Evolutionary conservation across 1,140 invertebrate species (phyloP).

Genomic region (Theocolax elegans): DNA sequence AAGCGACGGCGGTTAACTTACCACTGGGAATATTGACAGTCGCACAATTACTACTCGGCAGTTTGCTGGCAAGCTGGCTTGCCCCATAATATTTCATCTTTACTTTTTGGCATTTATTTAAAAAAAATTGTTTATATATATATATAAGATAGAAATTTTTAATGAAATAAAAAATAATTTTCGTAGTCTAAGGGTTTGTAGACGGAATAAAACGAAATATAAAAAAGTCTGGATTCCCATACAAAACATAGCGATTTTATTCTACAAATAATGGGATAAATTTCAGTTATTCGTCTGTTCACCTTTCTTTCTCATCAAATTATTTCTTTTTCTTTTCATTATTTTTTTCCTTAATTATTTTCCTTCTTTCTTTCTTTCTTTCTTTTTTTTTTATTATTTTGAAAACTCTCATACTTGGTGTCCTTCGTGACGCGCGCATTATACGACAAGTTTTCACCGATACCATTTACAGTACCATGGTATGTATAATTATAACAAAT

Average conservation of each 20-base stretch:
- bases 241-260: conserved; percentile 69
- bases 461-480: conserved; percentile 31
- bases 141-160: conserved; percentile 13
- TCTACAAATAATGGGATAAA: conserved; percentile 67
- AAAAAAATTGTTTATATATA: background rate
- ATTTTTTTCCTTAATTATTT: conserved; percentile 51
- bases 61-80: conserved; percentile 61
- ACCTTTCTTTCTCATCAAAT: conserved; percentile 33
- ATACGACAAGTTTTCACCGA: conserved; percentile 28
- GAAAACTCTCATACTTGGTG: conserved; percentile 38
- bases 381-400: conserved; percentile 42
- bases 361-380: conserved; percentile 42
- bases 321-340: conserved; percentile 50
- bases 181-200: conserved; percentile 18
- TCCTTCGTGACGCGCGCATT: conserved; percentile 43
- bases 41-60: conserved; percentile 61
- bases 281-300: conserved; percentile 33
- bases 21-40: conserved; percentile 60
- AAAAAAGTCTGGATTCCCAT: conserved; percentile 55
- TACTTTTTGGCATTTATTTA: background rate
- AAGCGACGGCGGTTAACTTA: conserved; percentile 57
- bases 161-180: conserved; percentile 27
- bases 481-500: conserved; percentile 42
- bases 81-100: conserved; percentile 44
- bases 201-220: conserved; percentile 34